Evolutionary conservation across 2,888 invertebrate species (phyloP), one percentile per base, ranked within the genome.

Genomic region (Drosophila seclusa): DNA sequence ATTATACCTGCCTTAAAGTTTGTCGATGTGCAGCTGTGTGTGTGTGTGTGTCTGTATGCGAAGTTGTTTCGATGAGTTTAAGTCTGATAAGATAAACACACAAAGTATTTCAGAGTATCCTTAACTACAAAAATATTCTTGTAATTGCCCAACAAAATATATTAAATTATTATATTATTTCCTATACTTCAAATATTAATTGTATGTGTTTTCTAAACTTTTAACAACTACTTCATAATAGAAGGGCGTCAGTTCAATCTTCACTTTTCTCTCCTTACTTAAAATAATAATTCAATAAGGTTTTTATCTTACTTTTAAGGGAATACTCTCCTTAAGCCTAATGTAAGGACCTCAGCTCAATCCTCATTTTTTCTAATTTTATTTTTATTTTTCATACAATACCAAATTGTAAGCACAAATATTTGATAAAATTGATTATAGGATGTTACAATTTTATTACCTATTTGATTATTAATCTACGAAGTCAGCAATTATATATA

Each of bases 1-100:
- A 40, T 75, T 73, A 61, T 50, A 36, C 18, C 34, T 21, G 29
- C 27, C 34, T 54, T 53, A 34, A 55, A 52, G 49, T 54, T 27
- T 38, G 16, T 24, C 24, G 24, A 45, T 29, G 24, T 61, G 10
- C 18, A 7, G 10, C 18, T 45, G 13, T 16, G 1, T 16, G n/a
- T 49, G 38, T 8, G 24, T 27, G 29, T 29, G 11, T n/a, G 8
- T 31, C 24, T 45, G 16, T 29, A 29, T 24, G 24, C 11, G 10
- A 16, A 57, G 16, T 38, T 65, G 52, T 27, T 53, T 58, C 27
- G 38, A 29, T 54, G 16, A 40, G 53, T 21, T 49, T 65, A 32
- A 36, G 24, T 24, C 16, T 11, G 2, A 24, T 34, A 38, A 8
- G 24, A 45, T 8, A 45, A 45, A 4, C 45, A 45, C 7, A 45